Base-by-base conservation (phyloP, 2,888 invertebrate species). In the Clistopyga incitator region DNA sequence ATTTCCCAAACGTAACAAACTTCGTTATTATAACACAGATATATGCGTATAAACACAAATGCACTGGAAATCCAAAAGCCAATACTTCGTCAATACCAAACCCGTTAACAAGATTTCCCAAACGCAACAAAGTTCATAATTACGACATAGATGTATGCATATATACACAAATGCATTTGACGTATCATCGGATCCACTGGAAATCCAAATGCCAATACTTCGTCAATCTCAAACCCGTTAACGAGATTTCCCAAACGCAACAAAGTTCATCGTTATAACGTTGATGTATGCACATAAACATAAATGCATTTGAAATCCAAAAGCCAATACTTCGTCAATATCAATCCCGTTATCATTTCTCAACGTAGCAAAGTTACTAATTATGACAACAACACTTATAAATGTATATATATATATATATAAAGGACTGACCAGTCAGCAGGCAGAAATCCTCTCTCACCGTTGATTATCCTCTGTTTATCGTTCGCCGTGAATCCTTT, bases 391-490 rank as follows among this genome's bases (percentile, higher is more conserved):
- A 1, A 20, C 20, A 18, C 8, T 10, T 54, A 23, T 18, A n/a
- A n/a, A n/a, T n/a, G n/a, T 2, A 11, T 20, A n/a, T n/a, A n/a
- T n/a, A 34, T 29, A 29, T 3, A 29, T 29, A 4, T 4, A 29
- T 29, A 6, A 6, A 34, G 13, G 3, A 80, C 80, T 80, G 34
- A 80, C 80, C 75, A 61, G 68, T 70, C 20, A 54, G 52, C 20
- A 56, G 68, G 54, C 64, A 68, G 50, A 59, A 61, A 75, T 75
- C 68, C 76, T 70, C 18, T 23, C 52, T 67, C 23, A 42, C 47
- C 52, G 42, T 42, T 25, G 64, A 70, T 64, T 81, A 81, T 81
- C 81, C 81, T 80, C 20, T 54, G 64, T 34, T 42, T 68, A 29
- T 64, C 42, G 10, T 61, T 50, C 13, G 47, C 42, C 38, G 54